A percentile compares a stretch with the other conserved stretches of the same genome.
phyloP scores from a whole-genome alignment of 2,113 vertebrate species.

The Trinectes maculatus region DNA sequence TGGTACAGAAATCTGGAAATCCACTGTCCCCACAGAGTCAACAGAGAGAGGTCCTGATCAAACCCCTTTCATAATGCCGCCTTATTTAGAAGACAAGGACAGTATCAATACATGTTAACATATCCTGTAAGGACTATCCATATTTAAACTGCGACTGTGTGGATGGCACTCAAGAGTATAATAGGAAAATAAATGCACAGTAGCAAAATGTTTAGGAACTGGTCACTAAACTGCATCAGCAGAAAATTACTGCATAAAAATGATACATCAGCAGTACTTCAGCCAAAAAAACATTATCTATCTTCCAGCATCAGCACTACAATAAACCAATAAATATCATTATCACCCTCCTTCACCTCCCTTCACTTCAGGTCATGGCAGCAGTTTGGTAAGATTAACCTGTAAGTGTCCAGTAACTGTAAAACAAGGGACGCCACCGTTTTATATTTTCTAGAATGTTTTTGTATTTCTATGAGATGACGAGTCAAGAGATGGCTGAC shows the following conservation, averaged over 20 bases:
- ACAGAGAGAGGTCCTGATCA: not conserved
- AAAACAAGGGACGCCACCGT: no score
- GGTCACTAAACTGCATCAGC: constrained; percentile 44
- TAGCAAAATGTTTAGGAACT: constrained; percentile 8
- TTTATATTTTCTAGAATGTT: no score
- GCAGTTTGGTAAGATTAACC: not conserved
- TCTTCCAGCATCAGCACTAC: constrained; percentile 42
- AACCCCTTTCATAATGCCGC: not conserved
- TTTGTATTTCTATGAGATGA: not conserved
- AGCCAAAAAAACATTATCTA: constrained; percentile 29
- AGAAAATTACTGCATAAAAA: constrained; percentile 30
- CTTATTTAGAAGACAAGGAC: not conserved
- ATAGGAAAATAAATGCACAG: not conserved
- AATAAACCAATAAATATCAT: constrained; percentile 63
- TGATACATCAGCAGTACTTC: constrained; percentile 55
- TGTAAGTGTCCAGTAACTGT: no score
- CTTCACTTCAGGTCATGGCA: no score
- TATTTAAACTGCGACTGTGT: not conserved
- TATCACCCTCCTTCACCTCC: constrained; percentile 12
- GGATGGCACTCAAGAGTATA: not conserved
- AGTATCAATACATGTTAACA: no score
- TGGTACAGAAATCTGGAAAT: constrained; percentile 1
- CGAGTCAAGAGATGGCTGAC: not conserved
- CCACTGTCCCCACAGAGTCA: not conserved
- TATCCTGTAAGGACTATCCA: no score